Evolutionary conservation across 35 echinoderm and acorn worm genomes (phyloP).

Genomic region (Ptychodera flava): DNA sequence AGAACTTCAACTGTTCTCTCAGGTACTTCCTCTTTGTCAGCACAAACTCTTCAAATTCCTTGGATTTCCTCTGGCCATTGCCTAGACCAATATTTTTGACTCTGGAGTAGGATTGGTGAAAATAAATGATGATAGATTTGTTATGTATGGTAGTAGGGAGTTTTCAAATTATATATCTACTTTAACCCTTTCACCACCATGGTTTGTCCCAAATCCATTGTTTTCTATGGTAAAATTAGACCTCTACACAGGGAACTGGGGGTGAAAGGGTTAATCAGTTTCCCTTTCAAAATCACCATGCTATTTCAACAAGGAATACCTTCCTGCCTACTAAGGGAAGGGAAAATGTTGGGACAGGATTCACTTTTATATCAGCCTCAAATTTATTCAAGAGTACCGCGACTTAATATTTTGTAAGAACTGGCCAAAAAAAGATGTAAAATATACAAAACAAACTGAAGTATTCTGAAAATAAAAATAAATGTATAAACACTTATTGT

Average conservation of each 20-base stretch:
- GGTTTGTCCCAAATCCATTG: no score
- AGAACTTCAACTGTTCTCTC: slow-evolving; percentile 67
- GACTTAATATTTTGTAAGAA: no score
- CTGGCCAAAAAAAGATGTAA: no score
- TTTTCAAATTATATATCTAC: not conserved
- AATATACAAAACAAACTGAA: no score
- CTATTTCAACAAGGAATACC: not conserved
- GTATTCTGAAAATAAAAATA: no score
- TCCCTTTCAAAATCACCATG: not conserved
- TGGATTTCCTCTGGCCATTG: slow-evolving; percentile 86
- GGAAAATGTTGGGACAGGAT: not conserved
- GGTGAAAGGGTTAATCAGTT: not conserved
- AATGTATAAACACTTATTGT: no score
- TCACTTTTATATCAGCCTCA: no score
- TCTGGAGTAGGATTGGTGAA: slow-evolving; percentile 21
- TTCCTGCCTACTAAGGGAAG: not conserved
- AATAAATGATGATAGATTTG: not conserved
- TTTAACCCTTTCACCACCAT: no score
- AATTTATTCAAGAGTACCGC: no score
- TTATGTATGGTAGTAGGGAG: not conserved
- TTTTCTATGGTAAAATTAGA: no score
- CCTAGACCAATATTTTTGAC: slow-evolving; percentile 87
- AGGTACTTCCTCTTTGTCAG: slow-evolving; percentile 64
- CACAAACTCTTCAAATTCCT: slow-evolving; percentile 93
- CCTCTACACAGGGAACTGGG: no score